Conservation (phyloP, 2,797 vertebrate species). For the Scyliorhinus canicula region DNA sequence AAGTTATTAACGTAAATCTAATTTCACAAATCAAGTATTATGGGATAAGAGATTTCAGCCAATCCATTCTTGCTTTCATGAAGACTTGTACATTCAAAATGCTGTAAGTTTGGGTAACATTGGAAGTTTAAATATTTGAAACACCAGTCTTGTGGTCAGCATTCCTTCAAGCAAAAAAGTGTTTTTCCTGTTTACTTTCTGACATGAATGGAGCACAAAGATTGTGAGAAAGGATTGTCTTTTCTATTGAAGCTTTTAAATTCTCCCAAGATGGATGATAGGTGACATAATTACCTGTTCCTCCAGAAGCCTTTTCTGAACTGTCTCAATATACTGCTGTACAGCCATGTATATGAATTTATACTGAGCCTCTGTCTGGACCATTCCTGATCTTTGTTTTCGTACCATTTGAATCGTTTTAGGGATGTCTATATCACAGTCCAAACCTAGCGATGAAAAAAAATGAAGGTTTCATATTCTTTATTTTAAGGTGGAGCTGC, state of each 20-base stretch:
- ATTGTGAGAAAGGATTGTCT: neutral
- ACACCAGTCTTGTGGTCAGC: neutral
- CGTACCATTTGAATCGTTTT: constrained; percentile 79
- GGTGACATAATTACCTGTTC: constrained; percentile 58
- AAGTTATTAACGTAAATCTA: neutral
- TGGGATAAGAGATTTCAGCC: neutral
- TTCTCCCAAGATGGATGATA: neutral
- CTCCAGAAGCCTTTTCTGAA: constrained; percentile 73
- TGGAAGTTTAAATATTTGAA: neutral
- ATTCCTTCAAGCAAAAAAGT: neutral
- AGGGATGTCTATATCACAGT: constrained; percentile 76
- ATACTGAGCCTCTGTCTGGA: constrained; percentile 80
- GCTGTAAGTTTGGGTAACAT: too few species aligned
- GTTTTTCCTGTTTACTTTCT: neutral
- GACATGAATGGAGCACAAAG: neutral
- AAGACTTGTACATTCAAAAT: neutral
- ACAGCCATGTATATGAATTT: constrained; percentile 83
- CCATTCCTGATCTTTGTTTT: constrained; percentile 76
- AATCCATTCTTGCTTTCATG: neutral
- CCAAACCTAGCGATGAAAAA: constrained; percentile 52
- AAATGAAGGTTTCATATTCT: neutral
- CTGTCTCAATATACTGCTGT: constrained; percentile 71
- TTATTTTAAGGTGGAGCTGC: neutral
- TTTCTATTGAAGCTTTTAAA: neutral
- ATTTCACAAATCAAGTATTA: neutral